Evolutionary conservation across 1,140 invertebrate genomes (phyloP).

Genomic region (Odontomachus brunneus): DNA sequence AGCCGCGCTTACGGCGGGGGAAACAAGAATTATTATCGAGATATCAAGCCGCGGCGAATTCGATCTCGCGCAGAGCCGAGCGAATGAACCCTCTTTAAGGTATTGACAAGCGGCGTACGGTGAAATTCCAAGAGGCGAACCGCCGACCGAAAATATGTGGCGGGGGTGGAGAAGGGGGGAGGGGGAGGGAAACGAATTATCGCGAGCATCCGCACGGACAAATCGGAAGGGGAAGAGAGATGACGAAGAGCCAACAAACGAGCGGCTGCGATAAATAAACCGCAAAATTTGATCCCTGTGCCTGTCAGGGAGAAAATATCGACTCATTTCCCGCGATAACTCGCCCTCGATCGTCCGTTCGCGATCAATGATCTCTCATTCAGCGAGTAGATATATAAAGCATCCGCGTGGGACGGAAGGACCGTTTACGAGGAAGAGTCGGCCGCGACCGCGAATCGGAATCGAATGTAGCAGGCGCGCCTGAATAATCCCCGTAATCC

Average conservation of each 20-base stretch:
- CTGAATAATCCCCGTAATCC: conserved; percentile 52
- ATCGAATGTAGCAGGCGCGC: conserved; percentile 44
- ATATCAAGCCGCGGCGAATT: no score
- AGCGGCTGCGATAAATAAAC: conserved; percentile 52
- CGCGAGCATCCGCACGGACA: conserved; percentile 22
- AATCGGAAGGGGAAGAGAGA: conserved; percentile 41
- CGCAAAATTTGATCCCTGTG: conserved; percentile 52
- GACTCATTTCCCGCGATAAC: conserved; percentile 54
- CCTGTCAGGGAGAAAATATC: conserved; percentile 49
- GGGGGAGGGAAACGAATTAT: conserved; percentile 38
- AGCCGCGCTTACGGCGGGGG: not conserved
- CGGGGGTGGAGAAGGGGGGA: not conserved
- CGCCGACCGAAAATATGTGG: conserved; percentile 34
- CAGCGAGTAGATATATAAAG: conserved; percentile 43
- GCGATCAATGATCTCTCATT: conserved; percentile 45
- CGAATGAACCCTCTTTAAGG: conserved; percentile 28
- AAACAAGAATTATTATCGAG: no score
- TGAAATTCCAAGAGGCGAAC: conserved; percentile 46
- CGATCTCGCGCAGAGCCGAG: no score
- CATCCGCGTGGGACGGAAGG: conserved; percentile 49
- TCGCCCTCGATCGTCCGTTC: conserved; percentile 38
- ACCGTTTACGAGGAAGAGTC: conserved; percentile 54
- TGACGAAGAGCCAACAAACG: conserved; percentile 44
- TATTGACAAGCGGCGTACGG: conserved; percentile 31
- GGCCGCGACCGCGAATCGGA: conserved; percentile 25